Base-by-base conservation (phyloP, 2,797 vertebrate genomes). In the Trematocara caparti region DNA sequence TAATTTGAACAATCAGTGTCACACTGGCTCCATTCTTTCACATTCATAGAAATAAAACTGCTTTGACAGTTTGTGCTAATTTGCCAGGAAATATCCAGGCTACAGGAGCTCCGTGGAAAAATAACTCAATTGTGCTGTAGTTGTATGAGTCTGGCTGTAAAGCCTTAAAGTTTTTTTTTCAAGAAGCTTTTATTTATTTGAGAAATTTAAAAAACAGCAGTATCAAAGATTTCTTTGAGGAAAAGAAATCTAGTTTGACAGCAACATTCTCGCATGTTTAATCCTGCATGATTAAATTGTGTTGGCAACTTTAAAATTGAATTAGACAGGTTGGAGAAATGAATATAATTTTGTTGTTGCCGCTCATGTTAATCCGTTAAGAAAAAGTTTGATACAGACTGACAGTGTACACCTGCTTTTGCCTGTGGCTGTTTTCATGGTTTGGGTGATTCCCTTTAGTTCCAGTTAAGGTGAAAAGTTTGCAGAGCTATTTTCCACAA, bases 1-100 rank as follows among this genome's bases (percentile, higher is more conserved):
- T 92, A 48, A 86, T 84, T 83, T 81, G 81, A 89, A 87, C 85
- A 92, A 83, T 90, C 77, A 27, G 38, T 30, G 69, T 75, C 72
- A 73, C 24, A 53, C 73, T 62, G 53, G 19, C 40, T 84, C 57
- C 17, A 4, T 80, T 84, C 64, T 75, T 76, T 85, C 66, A 72
- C 51, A 64, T 62, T 74, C 45, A 83, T 73, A 73, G 30, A 80
- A 80, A 47, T 30, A 71, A 59, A 81, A 83, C 57, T 66, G 76
- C 12, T 43, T 66, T 78, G 76, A 64, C 49, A 50, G 57, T 64
- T 79, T 78, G 76, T 62, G 73, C 38, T 75, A 75, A 85, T 87
- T 83, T 57, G 55, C 72, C 12, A 30, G 71, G 13, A 77, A 76
- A 76, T 36, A 80, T 86, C 74, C 21, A 81, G 66, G 57, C 80